Conservation (phyloP, 2,113 vertebrate species). For the Macroglossus sobrinus region DNA sequence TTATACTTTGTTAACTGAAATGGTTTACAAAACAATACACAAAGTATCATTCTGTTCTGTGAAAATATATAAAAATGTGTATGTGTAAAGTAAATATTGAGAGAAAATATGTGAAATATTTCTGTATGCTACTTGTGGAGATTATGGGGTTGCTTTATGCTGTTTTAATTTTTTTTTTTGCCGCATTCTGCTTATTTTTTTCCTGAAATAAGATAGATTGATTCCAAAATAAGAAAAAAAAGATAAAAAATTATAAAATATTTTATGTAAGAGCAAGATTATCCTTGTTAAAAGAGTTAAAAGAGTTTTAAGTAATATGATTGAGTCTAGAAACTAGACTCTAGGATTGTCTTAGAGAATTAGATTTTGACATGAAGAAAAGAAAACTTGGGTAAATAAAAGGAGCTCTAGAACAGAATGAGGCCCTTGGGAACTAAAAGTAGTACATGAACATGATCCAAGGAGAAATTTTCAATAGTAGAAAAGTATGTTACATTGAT, state of each 20-base stretch:
- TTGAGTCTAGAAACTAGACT: not conserved
- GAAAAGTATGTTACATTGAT: not conserved
- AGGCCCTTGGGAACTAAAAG: not conserved
- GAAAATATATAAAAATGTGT: not conserved
- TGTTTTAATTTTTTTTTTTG: not conserved
- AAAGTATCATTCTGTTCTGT: not conserved
- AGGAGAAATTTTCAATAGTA: not conserved
- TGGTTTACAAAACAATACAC: not conserved
- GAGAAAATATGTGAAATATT: not conserved
- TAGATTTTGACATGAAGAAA: not conserved
- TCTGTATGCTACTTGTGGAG: not conserved
- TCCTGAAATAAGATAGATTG: not conserved
- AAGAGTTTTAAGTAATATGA: not conserved
- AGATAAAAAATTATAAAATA: not conserved
- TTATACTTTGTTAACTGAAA: not conserved
- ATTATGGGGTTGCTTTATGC: not conserved
- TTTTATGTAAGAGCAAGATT: not conserved
- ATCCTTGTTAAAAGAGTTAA: not conserved
- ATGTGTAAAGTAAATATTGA: not conserved
- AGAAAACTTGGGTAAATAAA: not conserved
- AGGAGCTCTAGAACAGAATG: not conserved
- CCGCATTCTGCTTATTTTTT: not conserved
- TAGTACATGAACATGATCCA: not conserved
- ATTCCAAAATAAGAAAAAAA: not conserved
- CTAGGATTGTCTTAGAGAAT: not conserved